Percentiles rank a stretch among this genome's conserved stretches.
phyloP scores from a whole-genome alignment of 2,113 vertebrate species.

The Scophthalmus maximus region DNA sequence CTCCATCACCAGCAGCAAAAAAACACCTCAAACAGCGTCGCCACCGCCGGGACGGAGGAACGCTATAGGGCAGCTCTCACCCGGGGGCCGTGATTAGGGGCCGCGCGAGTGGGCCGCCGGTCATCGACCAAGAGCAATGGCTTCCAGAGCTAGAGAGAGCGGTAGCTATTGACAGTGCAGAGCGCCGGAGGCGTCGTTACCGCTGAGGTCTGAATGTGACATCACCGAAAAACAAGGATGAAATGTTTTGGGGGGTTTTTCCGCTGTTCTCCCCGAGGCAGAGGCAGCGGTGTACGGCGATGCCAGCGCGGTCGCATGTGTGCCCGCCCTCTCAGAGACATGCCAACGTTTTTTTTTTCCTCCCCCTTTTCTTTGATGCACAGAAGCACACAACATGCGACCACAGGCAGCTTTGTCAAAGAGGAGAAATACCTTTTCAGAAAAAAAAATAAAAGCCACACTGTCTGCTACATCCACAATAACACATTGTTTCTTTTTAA shows the following conservation, averaged over 20 bases:
- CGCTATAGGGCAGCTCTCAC: constrained; percentile 21
- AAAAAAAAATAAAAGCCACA: too few relatives aligned
- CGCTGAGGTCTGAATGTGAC: constrained; percentile 52
- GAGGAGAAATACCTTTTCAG: too few relatives aligned
- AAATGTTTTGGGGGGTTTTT: too few relatives aligned
- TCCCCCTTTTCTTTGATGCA: background rate
- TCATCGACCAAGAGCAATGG: constrained; percentile 55
- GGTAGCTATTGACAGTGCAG: constrained; percentile 33
- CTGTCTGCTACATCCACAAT: too few relatives aligned
- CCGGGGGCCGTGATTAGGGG: constrained; percentile 42
- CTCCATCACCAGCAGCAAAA: constrained; percentile 55
- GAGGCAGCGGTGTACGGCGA: constrained; percentile 43
- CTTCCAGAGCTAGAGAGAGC: constrained; percentile 62
- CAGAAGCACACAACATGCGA: background rate
- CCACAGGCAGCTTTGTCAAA: constrained; percentile 41
- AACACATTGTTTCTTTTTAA: too few relatives aligned
- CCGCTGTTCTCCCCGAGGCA: constrained; percentile 21
- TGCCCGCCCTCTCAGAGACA: background rate
- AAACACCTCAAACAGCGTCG: constrained; percentile 62
- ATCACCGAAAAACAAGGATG: constrained; percentile 64
- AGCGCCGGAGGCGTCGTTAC: constrained; percentile 17
- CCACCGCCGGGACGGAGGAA: constrained; percentile 15
- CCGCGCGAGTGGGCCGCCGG: constrained; percentile 44
- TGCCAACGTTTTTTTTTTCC: background rate
- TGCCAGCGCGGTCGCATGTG: constrained; percentile 31